Conservation (phyloP, 2,797 vertebrate genomes). For the Pristis pectinata region DNA sequence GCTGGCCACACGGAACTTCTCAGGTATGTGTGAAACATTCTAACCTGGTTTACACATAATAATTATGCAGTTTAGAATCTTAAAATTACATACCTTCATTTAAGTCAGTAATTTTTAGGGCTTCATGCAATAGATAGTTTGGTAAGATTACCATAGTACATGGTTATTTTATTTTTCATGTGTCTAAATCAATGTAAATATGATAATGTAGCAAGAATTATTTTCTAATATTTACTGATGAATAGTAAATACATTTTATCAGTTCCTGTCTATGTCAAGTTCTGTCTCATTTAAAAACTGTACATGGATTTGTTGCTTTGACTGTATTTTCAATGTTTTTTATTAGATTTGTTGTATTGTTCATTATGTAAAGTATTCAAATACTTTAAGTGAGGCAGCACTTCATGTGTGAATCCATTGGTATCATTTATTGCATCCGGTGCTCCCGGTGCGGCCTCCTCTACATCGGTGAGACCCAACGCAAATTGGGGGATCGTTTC, state of each 20-base stretch:
- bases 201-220: neutral
- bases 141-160: neutral
- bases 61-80: neutral
- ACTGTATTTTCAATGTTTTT: neutral
- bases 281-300: neutral
- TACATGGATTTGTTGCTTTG: neutral
- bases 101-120: neutral
- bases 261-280: neutral
- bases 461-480: too few species aligned
- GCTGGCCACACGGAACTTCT: constrained; percentile 95
- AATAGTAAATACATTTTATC: neutral
- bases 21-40: constrained; percentile 67
- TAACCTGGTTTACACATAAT: neutral
- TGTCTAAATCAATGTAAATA: neutral
- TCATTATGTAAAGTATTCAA: neutral
- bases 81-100: neutral
- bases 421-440: too few species aligned
- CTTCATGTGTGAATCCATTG: too few species aligned
- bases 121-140: neutral
- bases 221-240: neutral
- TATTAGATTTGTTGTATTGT: too few species aligned
- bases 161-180: neutral
- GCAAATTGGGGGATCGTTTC: too few species aligned
- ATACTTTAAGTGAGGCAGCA: too few species aligned
- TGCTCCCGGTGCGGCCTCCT: too few species aligned